A percentile compares a stretch with the other conserved stretches of the same genome.
Evolutionary conservation across 2,888 invertebrate species (phyloP).

Genomic region (Anoplius nigerrimus): DNA sequence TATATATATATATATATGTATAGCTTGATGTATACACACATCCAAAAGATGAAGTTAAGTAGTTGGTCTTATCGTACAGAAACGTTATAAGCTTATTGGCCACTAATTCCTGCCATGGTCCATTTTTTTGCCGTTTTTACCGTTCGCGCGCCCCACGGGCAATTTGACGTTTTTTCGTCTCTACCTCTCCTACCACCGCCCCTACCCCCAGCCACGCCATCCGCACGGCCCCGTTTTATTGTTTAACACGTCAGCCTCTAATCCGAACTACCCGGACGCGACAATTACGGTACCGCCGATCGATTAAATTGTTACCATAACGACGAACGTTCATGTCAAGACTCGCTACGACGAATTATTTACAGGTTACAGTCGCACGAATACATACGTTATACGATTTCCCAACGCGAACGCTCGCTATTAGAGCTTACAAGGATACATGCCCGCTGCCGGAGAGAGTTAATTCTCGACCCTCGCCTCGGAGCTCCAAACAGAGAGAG

Average conservation of each 20-base stretch:
- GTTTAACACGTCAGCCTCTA: too few relatives aligned
- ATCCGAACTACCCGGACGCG: too few relatives aligned
- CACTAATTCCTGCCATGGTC: conserved; percentile 51
- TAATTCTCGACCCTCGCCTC: too few relatives aligned
- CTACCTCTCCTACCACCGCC: neutral
- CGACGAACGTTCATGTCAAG: neutral
- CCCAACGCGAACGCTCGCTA: too few relatives aligned
- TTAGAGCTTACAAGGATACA: too few relatives aligned
- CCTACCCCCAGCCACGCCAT: too few relatives aligned
- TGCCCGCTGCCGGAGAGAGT: too few relatives aligned
- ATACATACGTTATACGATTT: too few relatives aligned
- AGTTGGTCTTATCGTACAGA: conserved; percentile 7
- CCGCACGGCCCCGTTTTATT: too few relatives aligned
- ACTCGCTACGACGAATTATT: neutral
- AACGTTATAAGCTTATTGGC: conserved; percentile 6
- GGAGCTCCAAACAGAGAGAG: too few relatives aligned
- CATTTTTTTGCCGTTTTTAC: conserved; percentile 37
- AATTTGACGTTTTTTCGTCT: conserved; percentile 30
- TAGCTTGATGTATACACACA: conserved; percentile 5
- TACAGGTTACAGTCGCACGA: too few relatives aligned
- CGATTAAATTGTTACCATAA: neutral
- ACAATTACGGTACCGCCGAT: too few relatives aligned
- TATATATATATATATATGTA: conserved; percentile 1
- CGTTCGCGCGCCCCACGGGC: conserved; percentile 25
- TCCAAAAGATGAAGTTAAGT: conserved; percentile 2